phyloP scores from a whole-genome alignment of 1,140 invertebrate genomes.

The Eubasilissa regina region DNA sequence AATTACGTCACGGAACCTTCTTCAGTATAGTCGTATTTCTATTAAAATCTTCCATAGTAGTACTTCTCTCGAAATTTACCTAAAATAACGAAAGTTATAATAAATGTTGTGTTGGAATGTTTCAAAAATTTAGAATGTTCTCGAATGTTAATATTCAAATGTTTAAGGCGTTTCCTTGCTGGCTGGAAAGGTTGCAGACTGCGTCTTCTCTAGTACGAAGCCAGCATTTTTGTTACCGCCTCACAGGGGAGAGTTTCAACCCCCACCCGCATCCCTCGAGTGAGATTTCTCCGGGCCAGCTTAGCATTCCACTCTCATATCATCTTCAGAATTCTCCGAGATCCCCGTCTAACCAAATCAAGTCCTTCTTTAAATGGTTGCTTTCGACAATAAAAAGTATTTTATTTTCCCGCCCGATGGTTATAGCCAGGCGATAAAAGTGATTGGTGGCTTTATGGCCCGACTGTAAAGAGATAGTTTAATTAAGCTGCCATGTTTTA shows the following conservation, averaged over 20 bases:
- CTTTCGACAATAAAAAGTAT: constrained; percentile 55
- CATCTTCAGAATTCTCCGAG: not conserved
- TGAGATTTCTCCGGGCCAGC: not conserved
- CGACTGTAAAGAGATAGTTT: constrained; percentile 57
- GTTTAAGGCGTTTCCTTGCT: not conserved
- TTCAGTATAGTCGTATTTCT: no score
- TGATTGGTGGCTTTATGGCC: constrained; percentile 58
- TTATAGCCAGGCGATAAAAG: constrained; percentile 59
- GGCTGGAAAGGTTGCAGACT: not conserved
- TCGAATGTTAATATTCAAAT: constrained; percentile 5
- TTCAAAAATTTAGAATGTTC: no score
- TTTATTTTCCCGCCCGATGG: constrained; percentile 58
- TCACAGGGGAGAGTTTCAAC: constrained; percentile 11
- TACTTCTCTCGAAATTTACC: no score
- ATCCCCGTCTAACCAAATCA: constrained; percentile 51
- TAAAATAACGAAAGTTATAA: no score
- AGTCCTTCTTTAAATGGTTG: constrained; percentile 55
- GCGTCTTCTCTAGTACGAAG: constrained; percentile 5
- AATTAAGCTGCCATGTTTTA: constrained; percentile 57
- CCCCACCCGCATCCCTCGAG: constrained; percentile 5
- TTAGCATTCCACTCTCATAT: constrained; percentile 7
- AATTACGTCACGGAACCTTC: no score
- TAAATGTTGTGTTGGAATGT: no score
- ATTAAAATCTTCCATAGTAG: no score
- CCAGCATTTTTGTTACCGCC: constrained; percentile 9